Evolutionary conservation across 2,888 invertebrate genomes (phyloP).

Genomic region (Clostera curtula): DNA sequence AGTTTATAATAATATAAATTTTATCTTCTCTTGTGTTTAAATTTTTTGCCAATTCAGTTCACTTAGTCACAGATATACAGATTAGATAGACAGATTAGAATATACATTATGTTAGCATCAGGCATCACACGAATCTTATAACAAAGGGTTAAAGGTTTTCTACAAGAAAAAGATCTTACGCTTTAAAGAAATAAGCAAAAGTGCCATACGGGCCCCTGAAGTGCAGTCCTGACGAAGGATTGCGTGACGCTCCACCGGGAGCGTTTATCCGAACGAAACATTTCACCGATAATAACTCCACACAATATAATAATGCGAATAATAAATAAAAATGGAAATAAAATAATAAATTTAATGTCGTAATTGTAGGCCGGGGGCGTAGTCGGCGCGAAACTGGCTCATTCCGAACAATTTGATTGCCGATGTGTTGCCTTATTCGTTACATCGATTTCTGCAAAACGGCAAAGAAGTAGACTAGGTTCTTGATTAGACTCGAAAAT

Average conservation of each 20-base stretch:
- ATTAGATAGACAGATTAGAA: too few relatives aligned
- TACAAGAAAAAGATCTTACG: too few relatives aligned
- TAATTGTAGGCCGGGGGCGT: slow-evolving; percentile 67
- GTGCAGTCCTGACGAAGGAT: slow-evolving; percentile 37
- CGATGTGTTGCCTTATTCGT: slow-evolving; percentile 37
- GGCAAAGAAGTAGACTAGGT: too few relatives aligned
- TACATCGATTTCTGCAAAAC: slow-evolving; percentile 59
- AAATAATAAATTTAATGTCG: slow-evolving; percentile 74
- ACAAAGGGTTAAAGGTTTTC: too few relatives aligned
- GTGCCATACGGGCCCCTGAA: slow-evolving; percentile 40
- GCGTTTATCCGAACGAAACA: slow-evolving; percentile 74
- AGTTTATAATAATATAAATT: too few relatives aligned
- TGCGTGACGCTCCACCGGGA: slow-evolving; percentile 58
- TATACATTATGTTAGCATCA: too few relatives aligned
- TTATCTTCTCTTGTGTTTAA: too few relatives aligned
- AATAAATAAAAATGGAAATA: slow-evolving; percentile 75
- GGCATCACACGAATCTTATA: too few relatives aligned
- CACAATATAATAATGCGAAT: slow-evolving; percentile 76
- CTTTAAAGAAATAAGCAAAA: background rate
- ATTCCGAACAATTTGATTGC: slow-evolving; percentile 57
- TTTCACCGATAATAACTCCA: slow-evolving; percentile 75
- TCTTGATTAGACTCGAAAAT: too few relatives aligned
- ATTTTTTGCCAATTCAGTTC: too few relatives aligned
- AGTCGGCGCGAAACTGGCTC: slow-evolving; percentile 47
- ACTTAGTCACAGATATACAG: too few relatives aligned